Percentiles rank a stretch among this genome's conserved stretches.
phyloP scores from a whole-genome alignment of 2,113 vertebrate species.

The Stictonetta naevosa region DNA sequence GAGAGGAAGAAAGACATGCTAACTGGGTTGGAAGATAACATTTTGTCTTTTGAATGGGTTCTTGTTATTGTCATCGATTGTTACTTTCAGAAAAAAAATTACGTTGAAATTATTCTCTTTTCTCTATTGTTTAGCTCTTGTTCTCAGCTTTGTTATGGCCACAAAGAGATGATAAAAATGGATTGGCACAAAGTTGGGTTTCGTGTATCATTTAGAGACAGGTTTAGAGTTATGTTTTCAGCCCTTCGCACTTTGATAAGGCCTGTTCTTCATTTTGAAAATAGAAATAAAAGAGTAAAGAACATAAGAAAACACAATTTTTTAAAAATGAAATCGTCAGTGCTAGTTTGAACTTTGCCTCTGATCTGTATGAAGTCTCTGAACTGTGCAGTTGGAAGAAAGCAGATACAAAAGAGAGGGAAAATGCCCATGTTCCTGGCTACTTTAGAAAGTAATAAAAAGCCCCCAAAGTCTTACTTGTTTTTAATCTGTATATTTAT shows the following conservation, averaged over 20 bases:
- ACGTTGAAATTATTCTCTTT: constrained; percentile 22
- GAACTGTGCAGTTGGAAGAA: constrained; percentile 9
- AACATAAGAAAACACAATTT: constrained; percentile 43
- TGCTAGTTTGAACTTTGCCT: constrained; percentile 34
- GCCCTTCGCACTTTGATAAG: constrained; percentile 30
- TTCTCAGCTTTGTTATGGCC: constrained; percentile 57
- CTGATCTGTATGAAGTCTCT: constrained; percentile 47
- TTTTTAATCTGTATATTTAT: constrained; percentile 34
- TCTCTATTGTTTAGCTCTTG: constrained; percentile 44
- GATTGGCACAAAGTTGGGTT: constrained; percentile 34
- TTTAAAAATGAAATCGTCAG: constrained; percentile 42
- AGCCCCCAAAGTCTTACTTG: background rate
- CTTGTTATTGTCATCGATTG: constrained; percentile 6
- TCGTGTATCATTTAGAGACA: constrained; percentile 23
- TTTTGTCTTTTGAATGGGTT: constrained; percentile 33
- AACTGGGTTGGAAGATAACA: constrained; percentile 51
- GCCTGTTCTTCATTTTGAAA: constrained; percentile 63
- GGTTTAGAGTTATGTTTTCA: constrained; percentile 52
- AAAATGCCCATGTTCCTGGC: constrained; percentile 19
- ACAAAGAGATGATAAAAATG: constrained; percentile 61
- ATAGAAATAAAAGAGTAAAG: constrained; percentile 36
- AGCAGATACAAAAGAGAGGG: background rate
- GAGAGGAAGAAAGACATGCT: background rate
- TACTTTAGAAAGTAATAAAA: constrained; percentile 29
- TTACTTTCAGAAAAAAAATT: background rate